Evolutionary conservation across 1,140 invertebrate species (phyloP), one percentile per base, ranked within the genome.

Genomic region (Platorchestia sp.): DNA sequence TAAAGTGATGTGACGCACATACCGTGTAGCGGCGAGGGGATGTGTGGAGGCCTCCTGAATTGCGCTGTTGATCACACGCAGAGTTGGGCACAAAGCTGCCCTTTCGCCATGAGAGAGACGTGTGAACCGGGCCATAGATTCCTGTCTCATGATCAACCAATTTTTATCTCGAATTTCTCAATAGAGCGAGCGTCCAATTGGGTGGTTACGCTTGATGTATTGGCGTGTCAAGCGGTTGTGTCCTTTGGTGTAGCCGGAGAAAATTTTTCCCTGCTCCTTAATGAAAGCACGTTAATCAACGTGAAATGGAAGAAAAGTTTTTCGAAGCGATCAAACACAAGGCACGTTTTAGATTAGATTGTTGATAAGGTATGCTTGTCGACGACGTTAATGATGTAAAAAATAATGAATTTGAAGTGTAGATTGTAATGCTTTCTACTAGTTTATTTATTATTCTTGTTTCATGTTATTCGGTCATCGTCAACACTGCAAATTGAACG

Each of bases 101-200:
- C 87, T 89, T 14, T 42, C 43, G n/a, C 36, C 87, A 43, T 41
- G 10, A 41, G 87, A 89, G 87, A 41, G n/a, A 89, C 87, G 87
- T 89, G 87, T 42, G 87, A 89, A 89, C 87, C 41, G 5, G 87
- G n/a, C 87, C 87, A 42, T 89, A 42, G 87, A 89, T 44, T 89
- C 87, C 87, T 89, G 41, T 41, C 87, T 89, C 7, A 89, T 89
- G 14, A 89, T 44, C 87, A 89, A 44, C 87, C 87, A 89, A 89
- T 89, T 89, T 89, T 89, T 89, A 89, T 44, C 87, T 89, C 87
- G 87, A 89, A 36, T 89, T 89, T 89, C 87, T 89, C 36, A 42
- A 89, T 89, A 89, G 87, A 43, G 40, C 10, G 86, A 41, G 86
- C 86, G 87, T 89, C 87, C 10, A 41, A 89, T 89, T 89, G n/a